Base-by-base conservation (phyloP, 2,888 invertebrate genomes). In the Pterobdella sp. region DNA sequence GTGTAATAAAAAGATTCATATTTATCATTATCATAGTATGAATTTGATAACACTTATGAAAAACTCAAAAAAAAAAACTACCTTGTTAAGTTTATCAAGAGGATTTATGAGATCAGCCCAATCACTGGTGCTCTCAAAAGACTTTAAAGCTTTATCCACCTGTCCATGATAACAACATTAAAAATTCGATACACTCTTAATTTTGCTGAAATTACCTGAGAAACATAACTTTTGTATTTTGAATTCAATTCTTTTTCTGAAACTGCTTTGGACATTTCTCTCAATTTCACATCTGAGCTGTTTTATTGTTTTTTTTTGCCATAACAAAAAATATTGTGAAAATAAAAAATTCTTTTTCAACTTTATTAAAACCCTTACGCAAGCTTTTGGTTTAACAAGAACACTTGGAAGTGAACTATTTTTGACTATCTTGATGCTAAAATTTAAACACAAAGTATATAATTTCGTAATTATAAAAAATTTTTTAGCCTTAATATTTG, bases 21-120 rank as follows among this genome's bases (percentile, higher is more conserved):
- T n/a, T n/a, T n/a, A n/a, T n/a, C n/a, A n/a, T n/a, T n/a, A n/a
- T n/a, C n/a, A n/a, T n/a, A n/a, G n/a, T n/a, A n/a, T n/a, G n/a
- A n/a, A n/a, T n/a, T n/a, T n/a, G n/a, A n/a, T n/a, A n/a, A n/a
- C n/a, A n/a, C n/a, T n/a, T n/a, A n/a, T n/a, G n/a, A n/a, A n/a
- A n/a, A n/a, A n/a, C n/a, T n/a, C n/a, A n/a, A n/a, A 68, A 68
- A 31, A 66, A 18, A 10, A 22, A 18, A 63, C 42, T 85, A 91
- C 93, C 88, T 93, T 93, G 83, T 91, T 92, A 49, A 94, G 86
- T 84, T 93, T 93, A 69, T 90, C 91, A 42, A 94, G 85, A 3
- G 93, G 92, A 72, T 92, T 90, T 80, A 94, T 94, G 71, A 94
- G 86, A 85, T 94, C 94, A 73, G 93, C 92, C 94, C 94, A 94